Base-by-base conservation (phyloP, 2,113 vertebrate species). In the Tenebrosternarchus preto region DNA sequence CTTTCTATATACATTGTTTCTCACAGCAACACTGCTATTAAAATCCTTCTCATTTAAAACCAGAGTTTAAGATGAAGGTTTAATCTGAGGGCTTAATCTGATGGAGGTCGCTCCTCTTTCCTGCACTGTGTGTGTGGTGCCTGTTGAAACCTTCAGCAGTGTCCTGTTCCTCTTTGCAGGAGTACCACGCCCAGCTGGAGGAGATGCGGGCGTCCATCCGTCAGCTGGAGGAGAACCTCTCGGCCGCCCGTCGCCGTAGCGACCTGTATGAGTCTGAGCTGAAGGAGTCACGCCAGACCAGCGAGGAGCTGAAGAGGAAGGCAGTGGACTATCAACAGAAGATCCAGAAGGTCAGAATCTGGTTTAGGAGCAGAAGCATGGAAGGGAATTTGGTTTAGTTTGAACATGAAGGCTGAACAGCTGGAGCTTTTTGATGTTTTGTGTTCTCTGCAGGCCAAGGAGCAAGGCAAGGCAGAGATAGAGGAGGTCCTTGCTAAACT, bases 161-260 rank as follows among this genome's bases (percentile, higher is more conserved):
- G n/a, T 46, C 43, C 46, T 19, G 69, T 80, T 39, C 46, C 43
- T 1, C 20, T 69, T 53, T 59, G 5, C 81, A 99, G 98, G 98
- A 99, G 80, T 99, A 98, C 87, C 97, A 99, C 82, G 96, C 98
- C 80, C 98, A 99, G 88, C 91, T 99, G 77, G 98, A 99, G 84
- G 98, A 99, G 83, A 98, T 99, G 98, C 94, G 94, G 69, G 90
- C 98, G 76, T 96, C 97, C 91, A 96, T 99, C 90, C 94, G 96
- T 79, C 97, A 99, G 22, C 87, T 99, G 89, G 97, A 99, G 86
- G 98, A 99, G 87, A 97, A 99, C 86, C 95, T 99, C 55, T 96
- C 96, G 11, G 96, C 96, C 0, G 98, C 98, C 46, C 96, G 97
- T 79, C 95, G 96, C 81, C 96, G 97, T 55, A 98, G 97, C 4